Evolutionary conservation across 2,888 invertebrate genomes (phyloP).

Genomic region (Tromatobia lineatoria): DNA sequence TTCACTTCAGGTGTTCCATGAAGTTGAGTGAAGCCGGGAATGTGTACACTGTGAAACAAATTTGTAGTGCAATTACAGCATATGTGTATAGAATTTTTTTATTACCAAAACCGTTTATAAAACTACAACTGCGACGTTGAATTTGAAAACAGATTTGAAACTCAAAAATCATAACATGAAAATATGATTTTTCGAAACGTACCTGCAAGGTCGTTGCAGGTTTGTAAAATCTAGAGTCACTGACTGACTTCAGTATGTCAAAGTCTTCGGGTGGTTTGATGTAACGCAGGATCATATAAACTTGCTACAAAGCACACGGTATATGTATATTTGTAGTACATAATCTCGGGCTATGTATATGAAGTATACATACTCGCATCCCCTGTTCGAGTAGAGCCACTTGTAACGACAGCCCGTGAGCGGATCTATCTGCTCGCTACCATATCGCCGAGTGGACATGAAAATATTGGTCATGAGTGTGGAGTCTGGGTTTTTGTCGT

Average conservation of each 20-base stretch:
- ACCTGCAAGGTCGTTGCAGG: no score
- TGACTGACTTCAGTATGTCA: no score
- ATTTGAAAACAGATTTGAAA: no score
- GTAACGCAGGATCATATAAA: constrained; percentile 28
- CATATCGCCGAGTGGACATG: constrained; percentile 17
- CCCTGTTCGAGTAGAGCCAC: neutral
- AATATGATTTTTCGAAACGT: no score
- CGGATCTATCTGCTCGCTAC: neutral
- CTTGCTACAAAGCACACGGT: constrained; percentile 3
- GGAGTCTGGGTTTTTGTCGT: neutral
- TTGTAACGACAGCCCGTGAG: neutral
- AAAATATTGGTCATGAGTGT: constrained; percentile 49
- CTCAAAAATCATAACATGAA: no score
- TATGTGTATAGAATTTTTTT: no score
- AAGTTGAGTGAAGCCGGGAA: no score
- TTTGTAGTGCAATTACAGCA: no score
- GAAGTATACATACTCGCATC: neutral
- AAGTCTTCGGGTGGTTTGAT: constrained; percentile 22
- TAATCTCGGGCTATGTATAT: neutral
- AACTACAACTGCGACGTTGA: no score
- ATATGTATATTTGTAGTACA: neutral
- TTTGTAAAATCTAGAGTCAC: no score
- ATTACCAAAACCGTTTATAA: no score
- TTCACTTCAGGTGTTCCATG: constrained; percentile 24
- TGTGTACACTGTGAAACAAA: no score